A percentile compares a stretch with the other conserved stretches of the same genome.
phyloP scores from a whole-genome alignment of 2,113 vertebrate species.

The Phainopepla nitens region DNA sequence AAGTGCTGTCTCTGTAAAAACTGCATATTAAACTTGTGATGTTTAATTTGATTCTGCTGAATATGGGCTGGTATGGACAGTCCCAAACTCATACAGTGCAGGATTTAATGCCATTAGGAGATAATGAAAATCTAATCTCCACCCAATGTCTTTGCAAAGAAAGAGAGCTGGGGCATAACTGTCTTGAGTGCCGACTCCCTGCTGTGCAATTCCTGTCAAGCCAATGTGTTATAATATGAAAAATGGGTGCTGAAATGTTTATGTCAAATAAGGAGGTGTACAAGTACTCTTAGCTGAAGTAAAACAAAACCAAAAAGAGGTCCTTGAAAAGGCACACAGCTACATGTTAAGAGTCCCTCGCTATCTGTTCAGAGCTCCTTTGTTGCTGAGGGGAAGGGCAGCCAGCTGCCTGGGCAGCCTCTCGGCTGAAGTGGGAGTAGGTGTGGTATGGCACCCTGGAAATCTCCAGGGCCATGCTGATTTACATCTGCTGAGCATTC shows the following conservation, averaged over 20 bases:
- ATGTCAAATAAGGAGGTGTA: not conserved
- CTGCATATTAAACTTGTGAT: not conserved
- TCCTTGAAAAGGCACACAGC: not conserved
- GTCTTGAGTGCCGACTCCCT: not conserved
- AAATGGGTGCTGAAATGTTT: not conserved
- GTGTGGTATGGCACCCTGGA: rapidly evolving
- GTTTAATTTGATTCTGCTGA: conserved; percentile 19
- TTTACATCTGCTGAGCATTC: not conserved
- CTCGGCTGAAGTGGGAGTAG: not conserved
- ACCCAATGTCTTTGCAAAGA: not conserved
- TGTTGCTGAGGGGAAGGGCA: not conserved
- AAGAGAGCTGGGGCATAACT: not conserved
- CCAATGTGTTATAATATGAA: not conserved
- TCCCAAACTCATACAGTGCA: not conserved
- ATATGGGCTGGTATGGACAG: not conserved
- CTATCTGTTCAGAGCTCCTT: not conserved
- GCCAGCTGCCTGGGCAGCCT: not conserved
- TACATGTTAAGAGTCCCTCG: not conserved
- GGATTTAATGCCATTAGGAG: conserved; percentile 40
- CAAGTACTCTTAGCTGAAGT: not conserved
- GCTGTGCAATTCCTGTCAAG: not conserved
- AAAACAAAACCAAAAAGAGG: not conserved
- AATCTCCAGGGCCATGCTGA: not conserved
- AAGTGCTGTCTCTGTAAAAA: not conserved
- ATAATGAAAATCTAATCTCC: conserved; percentile 25